Evolutionary conservation across 2,797 vertebrate species (phyloP).

Genomic region (Discoglossus pictus): DNA sequence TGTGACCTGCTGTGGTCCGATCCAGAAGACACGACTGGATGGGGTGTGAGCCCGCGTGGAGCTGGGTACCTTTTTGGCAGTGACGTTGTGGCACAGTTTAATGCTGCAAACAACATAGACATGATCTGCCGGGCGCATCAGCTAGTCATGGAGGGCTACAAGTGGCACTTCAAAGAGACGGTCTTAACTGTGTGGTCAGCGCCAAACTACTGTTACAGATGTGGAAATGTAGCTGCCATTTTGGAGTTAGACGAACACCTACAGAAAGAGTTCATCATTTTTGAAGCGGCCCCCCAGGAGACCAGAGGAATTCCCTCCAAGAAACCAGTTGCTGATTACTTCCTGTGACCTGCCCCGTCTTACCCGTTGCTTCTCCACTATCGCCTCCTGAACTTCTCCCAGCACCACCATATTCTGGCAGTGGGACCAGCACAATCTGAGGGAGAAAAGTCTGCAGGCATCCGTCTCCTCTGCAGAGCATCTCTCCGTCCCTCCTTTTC

Average conservation of each 20-base stretch:
- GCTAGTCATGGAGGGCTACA: slow-evolving; percentile 97
- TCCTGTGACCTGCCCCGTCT: slow-evolving; percentile 76
- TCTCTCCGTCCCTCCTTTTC: slow-evolving; percentile 7
- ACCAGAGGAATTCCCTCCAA: slow-evolving; percentile 95
- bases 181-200: slow-evolving; percentile 96
- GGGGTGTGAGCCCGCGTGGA: slow-evolving; percentile 91
- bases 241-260: slow-evolving; percentile 94
- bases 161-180: slow-evolving; percentile 96
- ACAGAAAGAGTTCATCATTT: slow-evolving; percentile 97
- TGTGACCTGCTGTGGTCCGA: slow-evolving; percentile 95
- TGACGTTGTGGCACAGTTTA: slow-evolving; percentile 91
- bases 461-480: background rate
- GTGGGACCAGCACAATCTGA: slow-evolving; percentile 12
- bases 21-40: slow-evolving; percentile 94
- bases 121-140: slow-evolving; percentile 97
- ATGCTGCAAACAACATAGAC: slow-evolving; percentile 91
- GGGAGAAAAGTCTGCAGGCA: background rate
- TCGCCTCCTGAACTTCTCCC: slow-evolving; percentile 20
- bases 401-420: slow-evolving; percentile 7
- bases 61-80: slow-evolving; percentile 93
- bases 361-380: slow-evolving; percentile 15
- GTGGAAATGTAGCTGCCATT: slow-evolving; percentile 94
- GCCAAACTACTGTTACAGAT: slow-evolving; percentile 94
- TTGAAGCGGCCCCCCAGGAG: slow-evolving; percentile 94
- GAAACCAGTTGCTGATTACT: slow-evolving; percentile 95